A percentile compares a stretch with the other conserved stretches of the same genome.
Conservation (phyloP, 2,888 invertebrate species). For the Tuta absoluta region DNA sequence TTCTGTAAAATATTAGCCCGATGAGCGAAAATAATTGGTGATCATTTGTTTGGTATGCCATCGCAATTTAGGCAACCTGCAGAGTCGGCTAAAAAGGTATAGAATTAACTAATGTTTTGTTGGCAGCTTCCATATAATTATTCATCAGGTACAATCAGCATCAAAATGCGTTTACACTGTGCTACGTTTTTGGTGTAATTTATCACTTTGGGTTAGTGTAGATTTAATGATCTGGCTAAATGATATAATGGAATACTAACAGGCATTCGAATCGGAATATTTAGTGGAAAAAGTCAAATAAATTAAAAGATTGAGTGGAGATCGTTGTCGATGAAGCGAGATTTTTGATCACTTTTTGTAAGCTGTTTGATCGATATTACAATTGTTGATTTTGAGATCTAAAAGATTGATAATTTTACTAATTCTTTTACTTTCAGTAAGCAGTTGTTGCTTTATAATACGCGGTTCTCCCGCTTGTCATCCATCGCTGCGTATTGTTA, state of each 20-base stretch:
- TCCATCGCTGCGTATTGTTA: too few species aligned
- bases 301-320: not conserved
- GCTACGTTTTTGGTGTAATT: slow-evolving; percentile 5
- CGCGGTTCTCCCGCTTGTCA: too few species aligned
- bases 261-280: not conserved
- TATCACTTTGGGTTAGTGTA: slow-evolving; percentile 12
- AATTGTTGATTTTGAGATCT: too few species aligned
- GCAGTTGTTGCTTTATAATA: not conserved
- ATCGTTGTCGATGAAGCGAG: not conserved
- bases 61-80: not conserved
- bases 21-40: slow-evolving; percentile 4
- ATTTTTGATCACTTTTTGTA: not conserved
- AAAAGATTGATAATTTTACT: too few species aligned
- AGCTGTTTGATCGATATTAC: too few species aligned
- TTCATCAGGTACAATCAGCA: slow-evolving; percentile 7
- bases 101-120: slow-evolving; percentile 8
- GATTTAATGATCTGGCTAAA: slow-evolving; percentile 1
- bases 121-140: not conserved
- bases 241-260: not conserved
- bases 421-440: too few species aligned
- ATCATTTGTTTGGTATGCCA: slow-evolving; percentile 10
- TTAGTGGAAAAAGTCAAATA: not conserved
- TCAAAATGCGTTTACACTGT: not conserved
- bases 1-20: slow-evolving; percentile 6
- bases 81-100: not conserved